Percentiles rank a stretch among this genome's conserved stretches.
Conservation (phyloP, 2,888 invertebrate genomes). For the Xiphydria camelus region DNA sequence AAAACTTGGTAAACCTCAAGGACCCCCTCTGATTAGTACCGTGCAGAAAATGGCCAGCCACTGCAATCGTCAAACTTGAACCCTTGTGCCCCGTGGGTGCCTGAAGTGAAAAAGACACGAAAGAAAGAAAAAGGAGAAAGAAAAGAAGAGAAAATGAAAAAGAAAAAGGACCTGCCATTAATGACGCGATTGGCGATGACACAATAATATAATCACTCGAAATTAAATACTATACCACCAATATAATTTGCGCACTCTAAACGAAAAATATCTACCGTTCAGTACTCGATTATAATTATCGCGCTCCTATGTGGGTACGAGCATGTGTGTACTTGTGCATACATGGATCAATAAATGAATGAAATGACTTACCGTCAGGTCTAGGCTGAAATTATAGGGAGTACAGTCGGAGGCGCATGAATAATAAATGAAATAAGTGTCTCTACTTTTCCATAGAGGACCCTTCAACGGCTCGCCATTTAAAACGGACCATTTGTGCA, state of each 20-base stretch:
- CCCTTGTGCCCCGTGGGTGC: constrained; percentile 51
- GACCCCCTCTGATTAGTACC: constrained; percentile 62
- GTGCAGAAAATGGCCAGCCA: constrained; percentile 66
- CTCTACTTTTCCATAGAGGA: constrained; percentile 61
- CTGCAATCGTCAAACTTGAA: constrained; percentile 62
- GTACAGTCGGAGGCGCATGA: constrained; percentile 65
- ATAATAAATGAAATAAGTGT: constrained; percentile 72
- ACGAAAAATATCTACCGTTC: no score
- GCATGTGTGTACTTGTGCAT: no score
- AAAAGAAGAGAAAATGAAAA: no score
- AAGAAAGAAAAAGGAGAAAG: no score
- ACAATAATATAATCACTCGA: no score
- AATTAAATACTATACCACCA: no score
- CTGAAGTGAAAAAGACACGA: constrained; percentile 42
- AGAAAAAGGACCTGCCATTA: no score
- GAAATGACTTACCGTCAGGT: constrained; percentile 62
- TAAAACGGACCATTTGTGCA: constrained; percentile 65
- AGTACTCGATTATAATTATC: no score
- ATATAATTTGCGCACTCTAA: no score
- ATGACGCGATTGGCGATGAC: no score
- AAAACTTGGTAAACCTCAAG: constrained; percentile 60
- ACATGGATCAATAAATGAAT: no score
- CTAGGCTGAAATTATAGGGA: constrained; percentile 65
- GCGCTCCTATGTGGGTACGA: no score
- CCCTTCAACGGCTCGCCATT: constrained; percentile 63